phyloP scores from a whole-genome alignment of 1,140 invertebrate species.

The Drosophila baimaii region DNA sequence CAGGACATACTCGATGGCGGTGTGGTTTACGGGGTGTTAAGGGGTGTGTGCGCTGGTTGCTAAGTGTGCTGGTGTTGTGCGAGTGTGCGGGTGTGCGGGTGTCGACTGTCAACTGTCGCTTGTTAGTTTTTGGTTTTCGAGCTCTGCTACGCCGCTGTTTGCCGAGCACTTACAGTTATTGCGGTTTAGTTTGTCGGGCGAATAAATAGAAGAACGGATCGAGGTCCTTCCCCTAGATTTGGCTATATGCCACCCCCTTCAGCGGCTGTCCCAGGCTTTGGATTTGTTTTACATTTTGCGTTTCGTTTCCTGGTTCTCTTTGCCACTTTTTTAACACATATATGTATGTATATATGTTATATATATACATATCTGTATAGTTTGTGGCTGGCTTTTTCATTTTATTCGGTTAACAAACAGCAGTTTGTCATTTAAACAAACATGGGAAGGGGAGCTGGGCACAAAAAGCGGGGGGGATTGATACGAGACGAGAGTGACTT shows the following conservation, averaged over 20 bases:
- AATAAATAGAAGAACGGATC: slow-evolving; percentile 62
- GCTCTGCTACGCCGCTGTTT: slow-evolving; percentile 54
- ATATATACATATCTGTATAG: neutral
- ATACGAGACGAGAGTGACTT: slow-evolving; percentile 43
- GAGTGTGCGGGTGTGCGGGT: slow-evolving; percentile 5
- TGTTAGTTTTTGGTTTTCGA: slow-evolving; percentile 47
- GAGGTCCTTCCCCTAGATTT: slow-evolving; percentile 11
- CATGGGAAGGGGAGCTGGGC: slow-evolving; percentile 5
- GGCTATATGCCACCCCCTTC: neutral
- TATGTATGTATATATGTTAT: neutral
- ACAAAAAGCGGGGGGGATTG: neutral
- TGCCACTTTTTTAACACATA: neutral
- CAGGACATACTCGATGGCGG: too few species aligned
- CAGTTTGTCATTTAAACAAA: slow-evolving; percentile 72
- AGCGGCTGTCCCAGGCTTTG: neutral
- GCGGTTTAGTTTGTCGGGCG: slow-evolving; percentile 74
- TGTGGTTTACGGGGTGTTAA: slow-evolving; percentile 2
- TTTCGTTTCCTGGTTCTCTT: neutral
- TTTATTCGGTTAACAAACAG: slow-evolving; percentile 58
- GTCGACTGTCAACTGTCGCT: slow-evolving; percentile 40
- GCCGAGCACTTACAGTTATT: slow-evolving; percentile 78
- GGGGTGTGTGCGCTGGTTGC: neutral
- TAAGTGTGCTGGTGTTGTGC: too few species aligned
- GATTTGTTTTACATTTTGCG: slow-evolving; percentile 51
- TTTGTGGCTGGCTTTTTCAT: slow-evolving; percentile 24